Evolutionary conservation across 1,140 invertebrate genomes (phyloP).

Genomic region (Zaprionus africanus): DNA sequence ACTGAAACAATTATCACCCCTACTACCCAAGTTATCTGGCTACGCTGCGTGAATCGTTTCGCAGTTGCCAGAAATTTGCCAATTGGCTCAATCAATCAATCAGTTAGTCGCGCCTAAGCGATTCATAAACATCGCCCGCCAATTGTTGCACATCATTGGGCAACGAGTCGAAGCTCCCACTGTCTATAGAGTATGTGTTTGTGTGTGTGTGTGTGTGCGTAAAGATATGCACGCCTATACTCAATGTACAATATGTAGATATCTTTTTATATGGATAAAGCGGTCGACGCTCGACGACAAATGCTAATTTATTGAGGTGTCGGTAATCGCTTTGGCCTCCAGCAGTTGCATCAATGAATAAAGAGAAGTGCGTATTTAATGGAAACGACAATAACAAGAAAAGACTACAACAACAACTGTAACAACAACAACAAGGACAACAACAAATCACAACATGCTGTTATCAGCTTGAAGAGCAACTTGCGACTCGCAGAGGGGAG

Average conservation of each 20-base stretch:
- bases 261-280: conserved; percentile 21
- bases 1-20: neutral
- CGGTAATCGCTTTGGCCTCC: conserved; percentile 39
- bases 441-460: conserved; percentile 8
- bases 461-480: conserved; percentile 50
- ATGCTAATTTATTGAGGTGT: conserved; percentile 48
- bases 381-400: conserved; percentile 16
- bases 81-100: conserved; percentile 21
- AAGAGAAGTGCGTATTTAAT: conserved; percentile 34
- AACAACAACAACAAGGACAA: conserved; percentile 53
- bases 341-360: conserved; percentile 40
- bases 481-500: neutral
- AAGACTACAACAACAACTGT: conserved; percentile 28
- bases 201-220: neutral
- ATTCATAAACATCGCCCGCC: conserved; percentile 29
- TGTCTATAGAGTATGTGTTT: neutral
- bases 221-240: neutral
- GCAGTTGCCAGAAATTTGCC: conserved; percentile 18
- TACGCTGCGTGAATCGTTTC: neutral
- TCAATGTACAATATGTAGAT: neutral
- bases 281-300: conserved; percentile 18
- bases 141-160: conserved; percentile 2
- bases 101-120: conserved; percentile 26
- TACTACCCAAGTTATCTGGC: neutral
- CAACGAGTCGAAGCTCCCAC: neutral